phyloP scores from a whole-genome alignment of 30 jellyfish, hydroid and myxozoan genomes.

The Hydra vulgaris region DNA sequence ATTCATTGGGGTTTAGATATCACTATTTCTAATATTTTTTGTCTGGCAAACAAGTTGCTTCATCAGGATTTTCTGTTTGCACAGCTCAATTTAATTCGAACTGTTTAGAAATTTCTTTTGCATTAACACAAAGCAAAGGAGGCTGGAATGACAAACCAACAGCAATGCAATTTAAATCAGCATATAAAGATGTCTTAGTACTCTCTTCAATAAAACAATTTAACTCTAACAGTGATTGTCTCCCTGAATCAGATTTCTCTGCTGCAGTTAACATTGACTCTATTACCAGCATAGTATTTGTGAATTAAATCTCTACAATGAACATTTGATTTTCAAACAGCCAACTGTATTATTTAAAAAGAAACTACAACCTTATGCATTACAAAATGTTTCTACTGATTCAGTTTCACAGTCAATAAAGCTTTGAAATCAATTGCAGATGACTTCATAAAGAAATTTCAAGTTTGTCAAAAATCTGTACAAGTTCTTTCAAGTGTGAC shows the following conservation, averaged over 20 bases:
- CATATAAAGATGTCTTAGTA: not conserved
- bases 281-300: not conserved
- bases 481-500: not conserved
- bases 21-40: not conserved
- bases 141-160: not conserved
- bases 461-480: not conserved
- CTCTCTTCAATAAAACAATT: not conserved
- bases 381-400: not conserved
- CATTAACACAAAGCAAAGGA: not conserved
- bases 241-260: not conserved
- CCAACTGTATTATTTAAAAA: not conserved
- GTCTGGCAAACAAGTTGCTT: not conserved
- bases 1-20: not conserved
- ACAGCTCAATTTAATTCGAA: not conserved
- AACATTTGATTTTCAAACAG: not conserved
- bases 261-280: not conserved
- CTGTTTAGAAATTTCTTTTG: not conserved
- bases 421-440: not conserved
- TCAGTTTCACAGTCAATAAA: not conserved
- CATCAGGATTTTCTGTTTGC: not conserved
- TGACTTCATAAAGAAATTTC: not conserved
- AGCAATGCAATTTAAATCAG: not conserved
- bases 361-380: not conserved
- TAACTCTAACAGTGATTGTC: not conserved
- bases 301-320: not conserved